Evolutionary conservation across 2,888 invertebrate genomes (phyloP).

Genomic region (Cheilosia vulpina): DNA sequence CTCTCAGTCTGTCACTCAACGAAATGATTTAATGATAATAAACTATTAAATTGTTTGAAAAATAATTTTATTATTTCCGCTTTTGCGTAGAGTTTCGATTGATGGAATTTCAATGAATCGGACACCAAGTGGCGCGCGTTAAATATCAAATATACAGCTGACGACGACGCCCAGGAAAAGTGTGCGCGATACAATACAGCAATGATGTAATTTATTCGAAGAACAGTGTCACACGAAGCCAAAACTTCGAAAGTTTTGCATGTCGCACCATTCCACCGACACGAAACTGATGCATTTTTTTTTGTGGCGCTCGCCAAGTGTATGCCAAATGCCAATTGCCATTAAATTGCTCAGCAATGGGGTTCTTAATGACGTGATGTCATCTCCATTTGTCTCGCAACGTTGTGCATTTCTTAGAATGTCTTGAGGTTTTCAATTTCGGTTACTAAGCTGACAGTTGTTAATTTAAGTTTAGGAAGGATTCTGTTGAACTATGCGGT

Average conservation of each 20-base stretch:
- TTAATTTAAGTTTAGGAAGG: neutral
- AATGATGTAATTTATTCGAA: conserved; percentile 41
- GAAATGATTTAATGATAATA: conserved; percentile 19
- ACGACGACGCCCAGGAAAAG: neutral
- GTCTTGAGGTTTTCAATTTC: conserved; percentile 3
- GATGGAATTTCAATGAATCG: conserved; percentile 40
- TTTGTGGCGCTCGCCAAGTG: conserved; percentile 24
- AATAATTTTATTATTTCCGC: neutral
- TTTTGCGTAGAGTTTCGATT: neutral
- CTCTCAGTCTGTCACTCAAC: neutral
- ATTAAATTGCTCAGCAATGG: conserved; percentile 34
- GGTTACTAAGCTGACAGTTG: neutral
- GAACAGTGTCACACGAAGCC: conserved; percentile 45
- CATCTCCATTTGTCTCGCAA: conserved; percentile 10
- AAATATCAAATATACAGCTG: neutral
- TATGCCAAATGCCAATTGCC: conserved; percentile 62
- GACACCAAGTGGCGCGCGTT: conserved; percentile 31
- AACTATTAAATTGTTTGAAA: conserved; percentile 3
- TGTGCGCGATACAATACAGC: conserved; percentile 14
- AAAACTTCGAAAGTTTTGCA: conserved; percentile 34
- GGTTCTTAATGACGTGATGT: conserved; percentile 42
- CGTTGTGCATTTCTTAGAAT: conserved; percentile 19
- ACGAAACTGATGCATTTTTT: neutral
- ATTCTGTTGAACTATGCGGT: neutral
- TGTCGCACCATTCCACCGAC: neutral